phyloP scores from a whole-genome alignment of 1,140 invertebrate species.

The Diabrotica undecimpunctata region DNA sequence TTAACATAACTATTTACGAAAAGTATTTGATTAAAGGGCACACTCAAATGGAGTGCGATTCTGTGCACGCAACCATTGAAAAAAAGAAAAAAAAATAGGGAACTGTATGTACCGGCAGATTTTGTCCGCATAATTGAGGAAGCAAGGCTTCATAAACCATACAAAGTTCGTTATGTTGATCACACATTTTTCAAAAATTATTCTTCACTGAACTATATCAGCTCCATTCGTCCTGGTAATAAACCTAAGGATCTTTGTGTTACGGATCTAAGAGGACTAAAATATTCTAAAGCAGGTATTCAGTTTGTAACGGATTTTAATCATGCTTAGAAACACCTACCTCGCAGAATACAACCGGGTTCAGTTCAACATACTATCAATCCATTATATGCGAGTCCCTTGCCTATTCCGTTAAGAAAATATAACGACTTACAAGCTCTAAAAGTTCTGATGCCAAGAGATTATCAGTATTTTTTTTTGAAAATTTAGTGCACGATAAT shows the following conservation, averaged over 20 bases:
- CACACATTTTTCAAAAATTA: slow-evolving; percentile 21
- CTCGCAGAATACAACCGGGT: no score
- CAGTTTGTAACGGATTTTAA: neutral
- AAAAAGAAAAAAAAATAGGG: slow-evolving; percentile 26
- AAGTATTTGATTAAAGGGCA: slow-evolving; percentile 39
- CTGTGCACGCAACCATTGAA: slow-evolving; percentile 40
- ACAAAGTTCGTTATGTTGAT: slow-evolving; percentile 23
- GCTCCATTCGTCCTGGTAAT: slow-evolving; percentile 8
- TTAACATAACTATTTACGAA: slow-evolving; percentile 25
- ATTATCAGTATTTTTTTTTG: no score
- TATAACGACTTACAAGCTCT: no score
- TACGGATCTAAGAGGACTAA: neutral
- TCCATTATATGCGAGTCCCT: no score
- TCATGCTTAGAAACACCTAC: neutral
- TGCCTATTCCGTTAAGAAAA: no score
- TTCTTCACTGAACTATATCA: neutral
- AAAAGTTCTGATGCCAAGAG: no score
- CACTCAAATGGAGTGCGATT: slow-evolving; percentile 44
- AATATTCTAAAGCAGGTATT: neutral
- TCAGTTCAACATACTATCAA: no score
- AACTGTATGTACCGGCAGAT: slow-evolving; percentile 34
- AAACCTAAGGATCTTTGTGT: slow-evolving; percentile 8
- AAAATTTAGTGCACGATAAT: no score
- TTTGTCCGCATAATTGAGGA: slow-evolving; percentile 29
- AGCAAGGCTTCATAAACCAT: slow-evolving; percentile 27